Conservation (phyloP, 2,888 invertebrate species). For the Phlogophora meticulosa region DNA sequence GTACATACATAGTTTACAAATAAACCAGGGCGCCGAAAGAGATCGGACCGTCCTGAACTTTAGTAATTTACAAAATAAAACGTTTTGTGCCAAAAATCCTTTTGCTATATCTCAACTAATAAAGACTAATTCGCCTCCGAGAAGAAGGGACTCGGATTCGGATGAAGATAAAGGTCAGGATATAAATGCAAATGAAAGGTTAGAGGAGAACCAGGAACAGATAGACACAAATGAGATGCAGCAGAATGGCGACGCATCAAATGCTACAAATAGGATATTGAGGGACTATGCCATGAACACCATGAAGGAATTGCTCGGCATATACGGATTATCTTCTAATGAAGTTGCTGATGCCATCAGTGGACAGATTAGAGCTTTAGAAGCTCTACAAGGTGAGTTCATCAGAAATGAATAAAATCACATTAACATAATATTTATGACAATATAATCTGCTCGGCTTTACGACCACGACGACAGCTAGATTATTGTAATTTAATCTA, state of each 20-base stretch:
- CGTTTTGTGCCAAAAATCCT: slow-evolving; percentile 91
- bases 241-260: slow-evolving; percentile 85
- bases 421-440: slow-evolving; percentile 53
- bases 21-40: slow-evolving; percentile 80
- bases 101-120: slow-evolving; percentile 91
- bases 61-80: slow-evolving; percentile 89
- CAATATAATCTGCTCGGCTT: slow-evolving; percentile 49
- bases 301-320: slow-evolving; percentile 94
- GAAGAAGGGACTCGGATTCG: slow-evolving; percentile 89
- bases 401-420: slow-evolving; percentile 49
- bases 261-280: slow-evolving; percentile 92
- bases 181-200: slow-evolving; percentile 87
- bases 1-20: slow-evolving; percentile 89
- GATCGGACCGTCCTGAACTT: slow-evolving; percentile 87
- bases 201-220: slow-evolving; percentile 80
- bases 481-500: slow-evolving; percentile 32
- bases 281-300: slow-evolving; percentile 95
- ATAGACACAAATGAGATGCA: slow-evolving; percentile 78
- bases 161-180: slow-evolving; percentile 89
- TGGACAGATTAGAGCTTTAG: slow-evolving; percentile 92
- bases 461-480: slow-evolving; percentile 45
- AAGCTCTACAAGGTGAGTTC: slow-evolving; percentile 93
- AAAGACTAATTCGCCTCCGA: slow-evolving; percentile 89
- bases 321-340: slow-evolving; percentile 93
- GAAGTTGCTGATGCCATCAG: slow-evolving; percentile 94